A percentile compares a stretch with the other conserved stretches of the same genome.
phyloP scores from a whole-genome alignment of 2,113 vertebrate species.

The Bagarius yarrelli region DNA sequence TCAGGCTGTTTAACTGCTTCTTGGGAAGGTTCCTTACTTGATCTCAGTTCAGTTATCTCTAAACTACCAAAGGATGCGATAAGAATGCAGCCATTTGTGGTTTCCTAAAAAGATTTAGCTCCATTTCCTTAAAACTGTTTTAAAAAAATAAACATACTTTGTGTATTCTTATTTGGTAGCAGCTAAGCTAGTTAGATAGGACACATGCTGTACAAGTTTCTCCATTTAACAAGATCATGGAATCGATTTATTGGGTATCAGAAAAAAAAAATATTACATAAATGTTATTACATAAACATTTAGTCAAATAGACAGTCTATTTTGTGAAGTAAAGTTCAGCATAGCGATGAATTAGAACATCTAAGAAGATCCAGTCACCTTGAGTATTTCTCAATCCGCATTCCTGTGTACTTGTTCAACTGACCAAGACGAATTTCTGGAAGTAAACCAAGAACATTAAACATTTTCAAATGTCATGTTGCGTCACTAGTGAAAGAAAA shows the following conservation, averaged over 20 bases:
- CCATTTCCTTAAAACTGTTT: constrained; percentile 32
- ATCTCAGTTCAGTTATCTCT: constrained; percentile 33
- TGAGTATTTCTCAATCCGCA: neutral
- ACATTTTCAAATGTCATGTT: too few species aligned
- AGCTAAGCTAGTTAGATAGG: neutral
- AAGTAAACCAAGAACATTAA: neutral
- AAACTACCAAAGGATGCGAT: constrained; percentile 71
- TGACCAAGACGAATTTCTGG: neutral
- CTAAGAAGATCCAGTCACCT: neutral
- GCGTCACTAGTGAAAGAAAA: neutral
- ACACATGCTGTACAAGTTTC: neutral
- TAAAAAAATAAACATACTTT: constrained; percentile 39
- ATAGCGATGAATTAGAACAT: too few species aligned
- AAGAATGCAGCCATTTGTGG: constrained; percentile 73
- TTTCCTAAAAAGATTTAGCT: constrained; percentile 67
- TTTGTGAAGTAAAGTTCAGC: neutral
- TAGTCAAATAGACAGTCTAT: too few species aligned
- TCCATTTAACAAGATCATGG: neutral
- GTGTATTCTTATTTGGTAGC: neutral
- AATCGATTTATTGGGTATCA: neutral
- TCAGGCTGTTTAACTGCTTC: constrained; percentile 63
- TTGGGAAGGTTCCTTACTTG: constrained; percentile 54
- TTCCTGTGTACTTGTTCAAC: neutral
- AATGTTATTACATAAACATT: neutral
- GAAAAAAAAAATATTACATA: neutral